Percentiles rank a stretch among this genome's conserved stretches.
Evolutionary conservation across 2,113 vertebrate genomes (phyloP).

Genomic region (Urocitellus parryii): DNA sequence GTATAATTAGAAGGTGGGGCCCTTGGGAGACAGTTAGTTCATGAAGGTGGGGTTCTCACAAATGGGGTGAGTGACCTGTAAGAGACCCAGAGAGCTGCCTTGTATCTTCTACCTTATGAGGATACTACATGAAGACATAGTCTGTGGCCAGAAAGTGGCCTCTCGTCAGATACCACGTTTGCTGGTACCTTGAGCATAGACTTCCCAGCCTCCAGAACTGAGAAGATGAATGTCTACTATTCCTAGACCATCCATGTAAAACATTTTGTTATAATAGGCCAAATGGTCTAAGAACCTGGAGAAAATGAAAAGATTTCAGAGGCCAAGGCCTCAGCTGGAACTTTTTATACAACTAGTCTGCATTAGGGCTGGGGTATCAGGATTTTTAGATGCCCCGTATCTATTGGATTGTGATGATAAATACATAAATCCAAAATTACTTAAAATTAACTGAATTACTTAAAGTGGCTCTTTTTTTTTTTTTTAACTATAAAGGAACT

Average conservation of each 20-base stretch:
- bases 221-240: background rate
- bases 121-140: background rate
- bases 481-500: too few relatives aligned
- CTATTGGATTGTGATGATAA: background rate
- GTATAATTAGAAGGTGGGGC: background rate
- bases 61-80: background rate
- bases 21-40: background rate
- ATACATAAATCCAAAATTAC: background rate
- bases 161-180: background rate
- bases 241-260: background rate
- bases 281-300: background rate
- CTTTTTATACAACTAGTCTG: background rate
- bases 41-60: background rate
- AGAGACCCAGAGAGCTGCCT: background rate
- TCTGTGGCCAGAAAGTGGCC: background rate
- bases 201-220: background rate
- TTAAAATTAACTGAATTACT: background rate
- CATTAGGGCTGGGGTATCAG: too few relatives aligned
- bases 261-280: background rate
- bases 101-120: background rate
- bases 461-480: background rate
- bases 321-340: background rate
- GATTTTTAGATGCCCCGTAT: background rate
- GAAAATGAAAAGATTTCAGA: background rate
- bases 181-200: background rate